Evolutionary conservation across 2,113 vertebrate species (phyloP), one percentile per base, ranked within the genome.

Genomic region (Grammomys dolichurus): DNA sequence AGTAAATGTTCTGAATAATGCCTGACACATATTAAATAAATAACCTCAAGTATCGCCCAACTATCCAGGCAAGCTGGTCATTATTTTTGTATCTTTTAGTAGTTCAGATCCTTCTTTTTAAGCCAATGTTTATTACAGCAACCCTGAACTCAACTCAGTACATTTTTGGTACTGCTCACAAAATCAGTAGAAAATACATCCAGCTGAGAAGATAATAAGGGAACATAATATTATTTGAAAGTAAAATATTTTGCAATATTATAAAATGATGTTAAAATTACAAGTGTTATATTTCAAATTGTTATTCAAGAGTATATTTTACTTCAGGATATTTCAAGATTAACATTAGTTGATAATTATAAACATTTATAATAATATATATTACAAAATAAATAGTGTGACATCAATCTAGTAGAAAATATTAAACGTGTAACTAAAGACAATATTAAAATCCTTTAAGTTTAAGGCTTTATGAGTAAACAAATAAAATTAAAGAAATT

Each of bases 221-320:
- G n/a, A 33, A 91, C 82, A 70, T 82, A 77, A 60, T 76, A 40
- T 36, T 86, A 48, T 48, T 69, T 87, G n/a, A 78, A 93, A 90
- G 48, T 33, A 33, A n/a, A 43, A 63, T 63, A 40, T 24, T 43
- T 46, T 85, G 12, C 36, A 87, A 43, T 60, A 94, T 78, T 31
- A 78, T 77, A 87, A 82, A 94, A 28, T 60, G 78, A 54, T 87
- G 76, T 82, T 72, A 13, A 93, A 67, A 73, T 84, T 77, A 82
- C 69, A 70, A 70, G 17, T 31, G 26, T 67, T 65, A 33, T 86
- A 67, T 67, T 86, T 67, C 16, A 67, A 67, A 33, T 48, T 86
- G 58, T 56, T 69, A 10, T 40, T 82, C 31, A 60, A 46, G n/a
- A 72, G 17, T 7, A 28, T 72, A 14, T 51, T 33, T 93, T 84